These are phyloP conservation scores for Pogonomyrmex californicus DNA, from an alignment of 1,140 invertebrate genomes.

Conservation along the genomic window DNA sequence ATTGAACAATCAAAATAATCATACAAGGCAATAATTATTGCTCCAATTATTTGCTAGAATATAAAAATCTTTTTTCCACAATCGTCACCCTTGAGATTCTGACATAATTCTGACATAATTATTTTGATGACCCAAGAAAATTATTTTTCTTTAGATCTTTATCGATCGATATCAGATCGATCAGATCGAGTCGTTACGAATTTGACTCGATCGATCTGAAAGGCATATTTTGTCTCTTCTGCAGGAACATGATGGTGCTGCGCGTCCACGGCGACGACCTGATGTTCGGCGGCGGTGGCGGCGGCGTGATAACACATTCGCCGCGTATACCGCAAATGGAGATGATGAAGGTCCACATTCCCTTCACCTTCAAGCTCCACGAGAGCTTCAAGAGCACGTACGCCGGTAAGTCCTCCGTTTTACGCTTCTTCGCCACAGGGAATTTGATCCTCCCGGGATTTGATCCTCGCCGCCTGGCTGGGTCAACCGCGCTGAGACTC, in stretches of 20 bases:
- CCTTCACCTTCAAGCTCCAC: conserved; percentile 92
- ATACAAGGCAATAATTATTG: no score
- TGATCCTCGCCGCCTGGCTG: background rate
- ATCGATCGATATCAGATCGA: no score
- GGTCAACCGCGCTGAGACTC: background rate
- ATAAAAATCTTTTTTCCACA: no score
- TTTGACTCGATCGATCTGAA: background rate
- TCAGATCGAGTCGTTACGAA: no score
- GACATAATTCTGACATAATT: no score
- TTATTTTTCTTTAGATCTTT: no score
- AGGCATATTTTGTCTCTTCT: conserved; percentile 28
- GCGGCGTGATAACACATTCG: conserved; percentile 87
- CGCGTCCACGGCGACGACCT: conserved; percentile 91
- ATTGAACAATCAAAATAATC: no score
- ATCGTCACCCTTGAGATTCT: no score
- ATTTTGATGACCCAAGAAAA: no score
- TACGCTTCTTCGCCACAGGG: background rate
- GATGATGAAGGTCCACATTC: conserved; percentile 93
- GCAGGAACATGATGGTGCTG: conserved; percentile 92
- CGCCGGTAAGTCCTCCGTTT: conserved; percentile 80
- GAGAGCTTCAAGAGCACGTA: conserved; percentile 88
- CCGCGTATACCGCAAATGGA: conserved; percentile 91
- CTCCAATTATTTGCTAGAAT: no score
- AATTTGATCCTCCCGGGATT: no score
- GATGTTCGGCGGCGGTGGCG: conserved; percentile 88